Evolutionary conservation across 1,140 invertebrate species (phyloP), one percentile per base, ranked within the genome.

Genomic region (Drosophila pectinifera): DNA sequence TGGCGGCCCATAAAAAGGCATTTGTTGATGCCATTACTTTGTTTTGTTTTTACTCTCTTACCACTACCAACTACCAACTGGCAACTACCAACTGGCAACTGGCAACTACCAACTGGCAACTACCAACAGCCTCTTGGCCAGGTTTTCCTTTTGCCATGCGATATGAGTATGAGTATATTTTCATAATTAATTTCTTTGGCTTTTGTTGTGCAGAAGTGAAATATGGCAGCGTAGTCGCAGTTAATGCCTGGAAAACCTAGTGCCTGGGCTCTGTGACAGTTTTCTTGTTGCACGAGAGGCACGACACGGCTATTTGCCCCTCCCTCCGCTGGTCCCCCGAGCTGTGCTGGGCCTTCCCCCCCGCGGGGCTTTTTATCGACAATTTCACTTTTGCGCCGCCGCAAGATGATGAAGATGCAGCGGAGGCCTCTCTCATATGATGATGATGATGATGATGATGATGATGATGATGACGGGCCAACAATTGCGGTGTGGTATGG

Each of bases 381-480:
- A 88, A 89, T 88, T 88, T 88, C 84, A 88, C 84, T 88, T 88
- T 88, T 88, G 63, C 59, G 43, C 57, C 48, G 81, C 73, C 81
- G 28, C 63, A n/a, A 28, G 24, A 67, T 13, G 43, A 45, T 49
- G 73, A 75, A 55, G 73, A 65, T 51, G 70, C 46, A 34, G 48
- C 51, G 49, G 43, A 57, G 69, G 61, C 57, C 46, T 22, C 28
- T 49, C 57, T 73, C 48, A 57, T 57, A 65, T 54, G 28, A n/a
- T n/a, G n/a, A n/a, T n/a, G n/a, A n/a, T n/a, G n/a, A n/a, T n/a
- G n/a, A n/a, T n/a, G n/a, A n/a, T n/a, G n/a, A n/a, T n/a, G n/a
- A n/a, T n/a, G n/a, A n/a, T n/a, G n/a, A n/a, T 39, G 42, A 55
- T 65, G 62, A 51, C 42, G 58, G 45, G 24, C 46, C 34, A 48